Conservation (phyloP, 2,888 invertebrate genomes). For the Acanthosepion esculentum region DNA sequence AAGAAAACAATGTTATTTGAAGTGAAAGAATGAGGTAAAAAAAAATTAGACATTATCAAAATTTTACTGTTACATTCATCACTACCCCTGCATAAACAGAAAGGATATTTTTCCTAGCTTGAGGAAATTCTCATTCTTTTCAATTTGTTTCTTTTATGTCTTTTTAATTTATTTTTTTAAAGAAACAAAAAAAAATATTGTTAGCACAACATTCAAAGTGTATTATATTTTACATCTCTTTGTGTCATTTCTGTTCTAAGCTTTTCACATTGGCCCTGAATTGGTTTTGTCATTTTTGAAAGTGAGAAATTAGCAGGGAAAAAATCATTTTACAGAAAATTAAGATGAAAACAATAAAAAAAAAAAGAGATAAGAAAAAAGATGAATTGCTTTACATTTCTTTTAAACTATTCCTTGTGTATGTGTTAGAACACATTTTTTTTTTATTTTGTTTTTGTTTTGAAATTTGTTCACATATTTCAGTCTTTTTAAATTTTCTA, state of each 20-base stretch:
- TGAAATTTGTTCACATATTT: not conserved
- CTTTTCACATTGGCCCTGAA: not conserved
- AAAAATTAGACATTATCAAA: not conserved
- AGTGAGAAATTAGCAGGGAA: not conserved
- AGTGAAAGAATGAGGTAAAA: not conserved
- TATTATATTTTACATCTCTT: not conserved
- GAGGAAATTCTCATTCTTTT: not conserved
- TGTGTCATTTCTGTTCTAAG: not conserved
- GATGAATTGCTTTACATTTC: not conserved
- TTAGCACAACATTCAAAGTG: not conserved
- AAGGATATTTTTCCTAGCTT: not conserved
- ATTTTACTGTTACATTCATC: not conserved
- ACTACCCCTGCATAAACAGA: not conserved
- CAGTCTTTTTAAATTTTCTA: not conserved
- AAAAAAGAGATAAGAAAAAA: not conserved
- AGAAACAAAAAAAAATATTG: not conserved
- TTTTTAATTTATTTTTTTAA: not conserved
- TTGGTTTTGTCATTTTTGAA: slow-evolving; percentile 17
- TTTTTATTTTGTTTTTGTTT: not conserved
- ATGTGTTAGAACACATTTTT: not conserved
- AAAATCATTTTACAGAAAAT: not conserved
- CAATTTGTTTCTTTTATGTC: not conserved
- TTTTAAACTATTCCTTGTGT: not conserved
- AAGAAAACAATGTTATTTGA: not conserved
- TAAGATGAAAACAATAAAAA: not conserved